phyloP scores from a whole-genome alignment of 64 coral and sea anemone species.

The Pocillopora verrucosa region DNA sequence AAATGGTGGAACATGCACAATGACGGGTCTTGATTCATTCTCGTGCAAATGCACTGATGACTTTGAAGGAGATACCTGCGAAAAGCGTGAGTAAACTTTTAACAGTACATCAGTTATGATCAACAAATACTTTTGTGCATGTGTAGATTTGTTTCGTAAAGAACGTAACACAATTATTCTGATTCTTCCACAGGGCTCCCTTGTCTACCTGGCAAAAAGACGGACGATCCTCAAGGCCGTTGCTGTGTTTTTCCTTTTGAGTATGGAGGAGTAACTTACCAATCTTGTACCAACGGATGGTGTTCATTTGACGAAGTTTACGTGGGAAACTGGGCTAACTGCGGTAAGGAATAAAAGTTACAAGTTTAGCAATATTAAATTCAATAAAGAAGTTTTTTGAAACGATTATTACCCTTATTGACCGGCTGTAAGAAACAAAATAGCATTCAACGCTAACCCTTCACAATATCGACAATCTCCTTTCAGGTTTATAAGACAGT shows the following conservation, averaged over 20 bases:
- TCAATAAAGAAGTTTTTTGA: background rate
- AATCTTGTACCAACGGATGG: background rate
- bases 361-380: background rate
- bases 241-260: constrained; percentile 17
- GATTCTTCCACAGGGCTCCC: too few species aligned
- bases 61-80: background rate
- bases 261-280: background rate
- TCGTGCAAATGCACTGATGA: background rate
- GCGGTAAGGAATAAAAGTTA: background rate
- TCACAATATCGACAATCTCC: too few species aligned
- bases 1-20: background rate
- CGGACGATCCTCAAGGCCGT: background rate
- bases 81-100: too few species aligned
- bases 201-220: constrained; percentile 12
- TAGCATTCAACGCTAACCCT: too few species aligned
- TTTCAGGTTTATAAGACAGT: too few species aligned
- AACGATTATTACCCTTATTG: too few species aligned
- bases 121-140: too few species aligned
- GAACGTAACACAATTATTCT: too few species aligned
- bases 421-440: too few species aligned
- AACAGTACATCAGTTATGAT: too few species aligned
- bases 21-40: background rate
- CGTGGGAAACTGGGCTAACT: background rate
- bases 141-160: too few species aligned
- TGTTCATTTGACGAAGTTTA: background rate